A percentile compares a stretch with the other conserved stretches of the same genome.
These are phyloP conservation scores for Calliopsis andreniformis DNA, from an alignment of 1,140 invertebrate species.

Conservation along the genomic window DNA sequence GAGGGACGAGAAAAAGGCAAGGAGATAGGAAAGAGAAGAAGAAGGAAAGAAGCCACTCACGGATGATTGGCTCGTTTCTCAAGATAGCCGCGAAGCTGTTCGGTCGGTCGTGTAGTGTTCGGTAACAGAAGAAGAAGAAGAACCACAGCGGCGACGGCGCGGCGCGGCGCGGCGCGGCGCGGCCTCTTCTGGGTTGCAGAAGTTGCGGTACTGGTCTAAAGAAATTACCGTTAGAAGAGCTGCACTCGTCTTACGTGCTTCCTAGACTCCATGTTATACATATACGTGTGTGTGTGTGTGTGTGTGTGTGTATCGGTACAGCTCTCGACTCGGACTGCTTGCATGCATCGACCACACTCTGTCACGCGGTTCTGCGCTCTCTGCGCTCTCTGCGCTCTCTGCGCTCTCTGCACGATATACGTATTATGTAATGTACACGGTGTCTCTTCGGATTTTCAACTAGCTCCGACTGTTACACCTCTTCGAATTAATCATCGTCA, in stretches of 20 bases:
- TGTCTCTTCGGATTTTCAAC: conserved; percentile 12
- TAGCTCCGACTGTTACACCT: not conserved
- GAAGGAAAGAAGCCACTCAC: conserved; percentile 24
- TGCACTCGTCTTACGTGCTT: conserved; percentile 76
- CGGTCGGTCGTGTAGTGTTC: conserved; percentile 37
- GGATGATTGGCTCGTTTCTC: conserved; percentile 52
- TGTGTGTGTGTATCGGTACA: not conserved
- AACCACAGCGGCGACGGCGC: conserved; percentile 46
- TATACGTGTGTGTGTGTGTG: conserved; percentile 5
- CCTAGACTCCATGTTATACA: conserved; percentile 70
- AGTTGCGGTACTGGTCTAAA: conserved; percentile 80
- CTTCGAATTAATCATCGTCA: no score
- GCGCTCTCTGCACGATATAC: conserved; percentile 33
- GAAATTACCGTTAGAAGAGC: conserved; percentile 79
- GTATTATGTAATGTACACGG: no score
- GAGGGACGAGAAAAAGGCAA: not conserved
- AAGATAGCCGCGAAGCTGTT: conserved; percentile 51
- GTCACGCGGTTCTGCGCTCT: conserved; percentile 15
- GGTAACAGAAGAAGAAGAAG: conserved; percentile 60
- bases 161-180: no score
- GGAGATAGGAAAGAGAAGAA: conserved; percentile 1
- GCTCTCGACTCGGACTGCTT: conserved; percentile 11
- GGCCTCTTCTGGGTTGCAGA: conserved; percentile 62
- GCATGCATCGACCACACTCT: conserved; percentile 18
- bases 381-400: conserved; percentile 9